Percentiles rank a stretch among this genome's conserved stretches.
phyloP scores from a whole-genome alignment of 2,888 invertebrate species.

The Mellilla xanthometata region DNA sequence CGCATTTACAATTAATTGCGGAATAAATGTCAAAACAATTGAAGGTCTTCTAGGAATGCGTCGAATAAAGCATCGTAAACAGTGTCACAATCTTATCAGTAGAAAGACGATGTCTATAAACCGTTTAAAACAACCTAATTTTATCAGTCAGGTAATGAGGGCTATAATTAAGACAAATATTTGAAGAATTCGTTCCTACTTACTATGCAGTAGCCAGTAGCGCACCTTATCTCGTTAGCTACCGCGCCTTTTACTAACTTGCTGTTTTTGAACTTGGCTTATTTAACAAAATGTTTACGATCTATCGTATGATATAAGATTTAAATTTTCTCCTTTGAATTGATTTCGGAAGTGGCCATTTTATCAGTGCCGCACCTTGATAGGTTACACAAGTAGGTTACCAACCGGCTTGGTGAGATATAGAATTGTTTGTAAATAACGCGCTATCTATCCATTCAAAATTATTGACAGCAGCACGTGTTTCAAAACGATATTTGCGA shows the following conservation, averaged over 20 bases:
- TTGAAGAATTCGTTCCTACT: constrained; percentile 1
- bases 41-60: constrained; percentile 15
- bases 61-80: constrained; percentile 17
- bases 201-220: not conserved
- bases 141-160: constrained; percentile 13
- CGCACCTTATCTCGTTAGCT: not conserved
- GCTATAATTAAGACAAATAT: constrained; percentile 10
- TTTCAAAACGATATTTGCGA: no score
- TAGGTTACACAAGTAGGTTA: not conserved
- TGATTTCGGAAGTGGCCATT: not conserved
- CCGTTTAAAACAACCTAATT: constrained; percentile 8
- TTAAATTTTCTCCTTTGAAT: not conserved
- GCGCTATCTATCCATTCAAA: not conserved
- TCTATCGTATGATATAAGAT: not conserved
- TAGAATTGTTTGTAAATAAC: not conserved
- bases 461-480: no score
- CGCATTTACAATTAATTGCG: no score
- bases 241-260: not conserved
- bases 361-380: constrained; percentile 5
- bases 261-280: not conserved
- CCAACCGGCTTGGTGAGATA: constrained; percentile 4
- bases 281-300: not conserved
- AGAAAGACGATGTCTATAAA: constrained; percentile 11
- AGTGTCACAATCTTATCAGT: constrained; percentile 31
- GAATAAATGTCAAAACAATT: constrained; percentile 1